Base-by-base conservation (phyloP, 92 coral and sea anemone genomes). In the Ricordea florida region DNA sequence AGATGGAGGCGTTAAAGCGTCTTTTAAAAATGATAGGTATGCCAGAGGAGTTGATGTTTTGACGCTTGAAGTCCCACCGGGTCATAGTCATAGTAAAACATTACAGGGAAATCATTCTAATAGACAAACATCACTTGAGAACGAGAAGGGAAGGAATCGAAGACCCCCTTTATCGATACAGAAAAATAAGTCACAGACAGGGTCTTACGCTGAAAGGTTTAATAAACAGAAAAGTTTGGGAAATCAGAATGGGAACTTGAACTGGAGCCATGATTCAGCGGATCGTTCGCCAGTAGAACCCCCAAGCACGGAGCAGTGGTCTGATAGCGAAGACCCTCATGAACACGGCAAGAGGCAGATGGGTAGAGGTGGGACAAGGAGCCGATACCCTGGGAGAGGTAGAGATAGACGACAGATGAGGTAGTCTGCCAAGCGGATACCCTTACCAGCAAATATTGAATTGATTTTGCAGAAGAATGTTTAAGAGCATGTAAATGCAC, bases 141-240 rank as follows among this genome's bases (percentile, higher is more conserved):
- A 41, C 52, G 40, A n/a, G 18, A 25, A 14, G 23, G 77, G 49
- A 18, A 53, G 52, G 42, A 70, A 66, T 56, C 66, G 52, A 1
- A 31, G 32, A 6, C 66, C 31, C n/a, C 53, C 53, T 24, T 9
- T 24, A 13, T 53, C 36, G 2, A 28, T 53, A 28, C 51, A 53
- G 36, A 56, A 36, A 40, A 22, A 41, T 23, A 73, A 53, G 24
- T 61, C 61, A 44, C 70, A 73, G 49, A 44, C 57, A 73, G 71
- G 80, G 2, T 73, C 80, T 24, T 73, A 73, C 43, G 70, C 80
- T 10, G 70, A 47, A 4, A 47, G 38, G 58, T 43, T 43, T 26
- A 31, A 47, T 44, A 59, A 73, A 35, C 69, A 46, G 2, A 73
- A 61, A 44, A 53, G 35, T 45, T 24, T 4, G 44, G 44, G 44